Conservation (phyloP, 2,113 vertebrate genomes). For the Thymallus thymallus region DNA sequence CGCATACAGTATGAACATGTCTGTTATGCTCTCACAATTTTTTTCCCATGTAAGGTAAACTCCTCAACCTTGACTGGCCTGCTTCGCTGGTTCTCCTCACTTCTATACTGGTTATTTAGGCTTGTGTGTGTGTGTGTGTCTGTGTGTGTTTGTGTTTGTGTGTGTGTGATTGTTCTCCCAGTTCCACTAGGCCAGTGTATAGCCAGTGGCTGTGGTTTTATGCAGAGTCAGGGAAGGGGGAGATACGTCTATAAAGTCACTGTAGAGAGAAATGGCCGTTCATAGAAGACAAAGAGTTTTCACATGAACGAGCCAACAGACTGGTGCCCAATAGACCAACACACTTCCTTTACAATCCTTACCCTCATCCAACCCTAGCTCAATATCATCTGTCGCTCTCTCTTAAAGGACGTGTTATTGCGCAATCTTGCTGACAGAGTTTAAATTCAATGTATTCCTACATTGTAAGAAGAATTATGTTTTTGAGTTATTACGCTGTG, state of each 20-base stretch:
- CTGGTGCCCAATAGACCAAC: conserved; percentile 16
- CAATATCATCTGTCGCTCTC: not conserved
- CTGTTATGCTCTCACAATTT: conserved; percentile 3
- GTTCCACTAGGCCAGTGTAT: conserved; percentile 7
- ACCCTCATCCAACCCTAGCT: conserved; percentile 6
- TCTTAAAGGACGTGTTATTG: not conserved
- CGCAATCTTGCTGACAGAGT: no score
- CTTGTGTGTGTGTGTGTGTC: conserved; percentile 9
- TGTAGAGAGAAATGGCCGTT: conserved; percentile 51
- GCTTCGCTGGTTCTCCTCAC: not conserved
- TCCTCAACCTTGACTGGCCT: not conserved
- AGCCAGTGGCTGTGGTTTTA: conserved; percentile 13
- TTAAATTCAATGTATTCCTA: no score
- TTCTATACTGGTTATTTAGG: not conserved
- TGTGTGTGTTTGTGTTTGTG: conserved; percentile 24
- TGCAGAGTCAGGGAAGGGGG: conserved; percentile 14
- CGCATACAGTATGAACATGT: conserved; percentile 21
- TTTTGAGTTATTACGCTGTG: no score
- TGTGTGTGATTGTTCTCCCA: conserved; percentile 38
- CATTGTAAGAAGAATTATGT: no score
- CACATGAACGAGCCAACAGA: conserved; percentile 52
- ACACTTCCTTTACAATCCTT: conserved; percentile 40
- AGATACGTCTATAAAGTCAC: conserved; percentile 52
- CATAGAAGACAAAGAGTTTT: conserved; percentile 55
- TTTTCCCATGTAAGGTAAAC: not conserved